Evolutionary conservation across 2,797 vertebrate species (phyloP), one percentile per base, ranked within the genome.

Genomic region (Lagodon rhomboides): DNA sequence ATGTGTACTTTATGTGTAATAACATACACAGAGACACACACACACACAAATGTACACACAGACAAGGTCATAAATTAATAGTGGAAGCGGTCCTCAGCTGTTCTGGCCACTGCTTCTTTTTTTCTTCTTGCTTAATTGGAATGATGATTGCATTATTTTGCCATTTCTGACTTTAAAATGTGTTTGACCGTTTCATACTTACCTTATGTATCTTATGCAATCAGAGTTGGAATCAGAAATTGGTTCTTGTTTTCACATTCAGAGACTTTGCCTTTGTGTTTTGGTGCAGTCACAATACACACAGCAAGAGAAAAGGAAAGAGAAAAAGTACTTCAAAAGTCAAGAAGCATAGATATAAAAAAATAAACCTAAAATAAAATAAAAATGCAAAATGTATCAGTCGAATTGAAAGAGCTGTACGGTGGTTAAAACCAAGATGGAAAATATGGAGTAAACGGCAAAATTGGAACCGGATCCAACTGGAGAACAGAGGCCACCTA

Each of bases 31-130:
- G 1, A 41, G 62, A 30, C 10, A 44, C 22, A 22, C 30, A 22
- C 44, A 34, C 3, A 20, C 2, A 67, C 12, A n/a, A 65, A 61
- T 58, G 20, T 54, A 58, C 22, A 71, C 47, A 44, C 9, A 73
- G 44, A 74, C 75, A 88, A 74, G 67, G 80, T 83, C 61, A 85
- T 75, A 51, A 61, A 84, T 76, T 41, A 59, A 51, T 56, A 25
- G 65, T 15, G 15, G 53, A 56, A 72, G 49, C 41, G 17, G 64
- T 61, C 49, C 27, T 80, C 41, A 56, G 50, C 58, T 79, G 44
- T 62, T 77, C 60, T 47, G 10, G 3, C 1, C 10, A 2, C 38
- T 38, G 38, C 11, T 38, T 38, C 11, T 38, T 38, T 34, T n/a
- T 43, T 43, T 34, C 10, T 59, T 30, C 41, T 38, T 58, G 20